Conservation (phyloP, 1,140 invertebrate species). For the Listronotus oregonensis region DNA sequence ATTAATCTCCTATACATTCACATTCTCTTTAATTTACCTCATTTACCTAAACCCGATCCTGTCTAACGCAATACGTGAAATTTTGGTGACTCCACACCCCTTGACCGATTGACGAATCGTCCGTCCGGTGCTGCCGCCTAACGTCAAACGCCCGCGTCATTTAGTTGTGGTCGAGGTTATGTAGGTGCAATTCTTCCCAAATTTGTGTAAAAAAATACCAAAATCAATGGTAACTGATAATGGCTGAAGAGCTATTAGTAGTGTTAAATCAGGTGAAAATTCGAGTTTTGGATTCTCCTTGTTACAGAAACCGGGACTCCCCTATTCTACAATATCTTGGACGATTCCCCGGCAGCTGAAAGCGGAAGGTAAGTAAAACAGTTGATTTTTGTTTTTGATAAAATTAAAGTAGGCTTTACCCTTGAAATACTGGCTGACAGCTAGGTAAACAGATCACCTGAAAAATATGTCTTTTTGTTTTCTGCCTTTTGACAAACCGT, state of each 20-base stretch:
- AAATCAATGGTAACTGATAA: slow-evolving; percentile 62
- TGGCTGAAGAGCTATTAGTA: slow-evolving; percentile 86
- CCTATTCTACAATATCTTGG: slow-evolving; percentile 88
- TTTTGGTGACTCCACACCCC: background rate
- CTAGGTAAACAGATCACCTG: slow-evolving; percentile 17
- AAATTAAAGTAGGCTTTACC: slow-evolving; percentile 20
- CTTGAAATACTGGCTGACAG: slow-evolving; percentile 9
- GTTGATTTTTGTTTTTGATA: slow-evolving; percentile 14
- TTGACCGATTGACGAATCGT: background rate
- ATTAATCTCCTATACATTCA: no score
- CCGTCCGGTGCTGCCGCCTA: slow-evolving; percentile 39
- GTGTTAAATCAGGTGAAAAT: slow-evolving; percentile 79
- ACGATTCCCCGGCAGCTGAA: slow-evolving; percentile 87
- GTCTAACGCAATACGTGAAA: no score
- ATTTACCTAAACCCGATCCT: no score
- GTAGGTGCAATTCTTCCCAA: slow-evolving; percentile 45
- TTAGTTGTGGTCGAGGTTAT: slow-evolving; percentile 50
- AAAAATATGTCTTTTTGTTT: background rate
- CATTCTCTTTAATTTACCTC: no score
- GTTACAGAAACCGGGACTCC: slow-evolving; percentile 84
- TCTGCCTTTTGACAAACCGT: background rate
- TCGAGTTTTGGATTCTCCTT: slow-evolving; percentile 87
- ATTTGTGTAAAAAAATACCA: slow-evolving; percentile 40
- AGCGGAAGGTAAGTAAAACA: slow-evolving; percentile 78
- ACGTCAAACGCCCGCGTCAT: slow-evolving; percentile 23